phyloP scores from a whole-genome alignment of 2,113 vertebrate species.

The Callorhinus ursinus region DNA sequence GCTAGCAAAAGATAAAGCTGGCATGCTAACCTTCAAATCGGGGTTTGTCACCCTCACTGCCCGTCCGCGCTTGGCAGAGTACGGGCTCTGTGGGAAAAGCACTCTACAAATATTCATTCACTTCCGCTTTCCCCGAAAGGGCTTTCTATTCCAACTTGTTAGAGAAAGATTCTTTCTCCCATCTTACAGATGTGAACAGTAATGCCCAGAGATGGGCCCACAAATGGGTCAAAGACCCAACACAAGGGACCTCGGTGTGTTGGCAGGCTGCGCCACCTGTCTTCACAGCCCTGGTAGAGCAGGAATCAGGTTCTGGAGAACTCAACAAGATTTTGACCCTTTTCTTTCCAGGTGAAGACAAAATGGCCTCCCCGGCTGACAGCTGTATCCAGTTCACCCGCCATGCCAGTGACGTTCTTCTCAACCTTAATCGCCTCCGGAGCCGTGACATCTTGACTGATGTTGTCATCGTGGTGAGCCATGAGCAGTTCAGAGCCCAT shows the following conservation, averaged over 20 bases:
- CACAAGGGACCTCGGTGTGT: neutral
- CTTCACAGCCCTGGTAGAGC: neutral
- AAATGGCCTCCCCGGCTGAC: conserved; percentile 97
- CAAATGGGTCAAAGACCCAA: neutral
- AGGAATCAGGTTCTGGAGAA: conserved; percentile 62
- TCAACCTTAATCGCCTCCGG: conserved; percentile 97
- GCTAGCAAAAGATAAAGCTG: neutral
- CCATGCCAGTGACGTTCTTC: conserved; percentile 96
- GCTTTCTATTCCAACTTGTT: neutral
- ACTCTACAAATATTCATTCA: neutral
- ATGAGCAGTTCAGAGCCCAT: conserved; percentile 97
- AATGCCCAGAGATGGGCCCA: neutral
- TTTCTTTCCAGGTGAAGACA: conserved; percentile 83
- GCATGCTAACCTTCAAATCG: neutral
- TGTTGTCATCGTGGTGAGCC: conserved; percentile 96
- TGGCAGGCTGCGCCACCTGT: neutral
- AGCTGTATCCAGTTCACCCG: conserved; percentile 99
- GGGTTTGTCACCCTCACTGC: neutral
- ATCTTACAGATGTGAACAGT: neutral
- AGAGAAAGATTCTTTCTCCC: neutral
- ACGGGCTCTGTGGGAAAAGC: neutral
- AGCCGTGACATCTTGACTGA: conserved; percentile 97
- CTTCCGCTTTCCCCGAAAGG: conserved; percentile 11
- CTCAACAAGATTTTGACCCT: neutral
- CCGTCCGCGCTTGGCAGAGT: neutral